Conservation (phyloP, 2,113 vertebrate species). For the Xenotilapia flavipinnis region DNA sequence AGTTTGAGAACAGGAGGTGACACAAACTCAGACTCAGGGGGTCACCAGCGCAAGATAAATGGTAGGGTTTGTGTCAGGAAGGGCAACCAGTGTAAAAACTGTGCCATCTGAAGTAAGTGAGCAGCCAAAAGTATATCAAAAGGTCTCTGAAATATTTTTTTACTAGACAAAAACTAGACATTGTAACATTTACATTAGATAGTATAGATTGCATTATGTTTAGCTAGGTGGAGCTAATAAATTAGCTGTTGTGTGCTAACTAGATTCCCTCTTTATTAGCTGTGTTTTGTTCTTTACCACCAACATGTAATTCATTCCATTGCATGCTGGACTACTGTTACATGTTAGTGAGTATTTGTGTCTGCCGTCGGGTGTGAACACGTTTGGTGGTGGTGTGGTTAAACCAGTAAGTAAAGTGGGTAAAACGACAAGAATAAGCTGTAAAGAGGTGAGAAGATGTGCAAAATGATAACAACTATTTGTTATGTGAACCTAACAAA, state of each 20-base stretch:
- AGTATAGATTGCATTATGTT: neutral
- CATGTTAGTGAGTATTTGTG: neutral
- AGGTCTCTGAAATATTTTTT: neutral
- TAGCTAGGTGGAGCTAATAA: neutral
- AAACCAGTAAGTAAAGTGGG: neutral
- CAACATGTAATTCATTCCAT: neutral
- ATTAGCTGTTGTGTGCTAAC: neutral
- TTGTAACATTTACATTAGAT: neutral
- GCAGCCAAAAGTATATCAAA: neutral
- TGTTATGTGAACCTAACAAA: neutral
- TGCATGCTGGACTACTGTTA: neutral
- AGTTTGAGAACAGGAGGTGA: neutral
- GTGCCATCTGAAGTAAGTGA: neutral
- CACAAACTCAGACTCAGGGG: neutral
- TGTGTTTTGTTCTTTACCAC: neutral
- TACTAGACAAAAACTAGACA: neutral
- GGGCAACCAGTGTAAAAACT: neutral
- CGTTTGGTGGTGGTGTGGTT: neutral
- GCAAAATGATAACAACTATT: neutral
- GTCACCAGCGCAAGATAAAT: neutral
- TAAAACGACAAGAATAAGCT: neutral
- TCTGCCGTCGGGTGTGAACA: neutral
- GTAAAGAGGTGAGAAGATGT: fast-evolving
- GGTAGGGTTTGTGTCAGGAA: neutral
- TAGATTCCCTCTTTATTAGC: neutral